Evolutionary conservation across 64 coral and sea anemone genomes (phyloP).

Genomic region (Stichodactyla mertensii): DNA sequence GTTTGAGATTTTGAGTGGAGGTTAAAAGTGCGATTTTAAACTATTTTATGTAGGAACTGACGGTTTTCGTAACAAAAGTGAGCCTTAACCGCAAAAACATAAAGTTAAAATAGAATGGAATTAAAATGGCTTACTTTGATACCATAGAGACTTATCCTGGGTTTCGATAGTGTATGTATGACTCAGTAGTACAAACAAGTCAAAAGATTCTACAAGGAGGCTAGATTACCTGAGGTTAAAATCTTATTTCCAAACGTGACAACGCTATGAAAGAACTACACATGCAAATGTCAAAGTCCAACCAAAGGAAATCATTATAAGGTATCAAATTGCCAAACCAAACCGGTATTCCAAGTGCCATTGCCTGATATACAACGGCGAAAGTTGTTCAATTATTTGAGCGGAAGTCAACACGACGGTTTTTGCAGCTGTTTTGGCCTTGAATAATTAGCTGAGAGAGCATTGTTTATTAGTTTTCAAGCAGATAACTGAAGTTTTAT

Average conservation of each 20-base stretch:
- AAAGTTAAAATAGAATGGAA: not conserved
- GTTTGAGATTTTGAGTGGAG: no score
- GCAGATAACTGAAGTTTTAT: not conserved
- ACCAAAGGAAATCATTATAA: not conserved
- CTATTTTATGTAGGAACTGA: not conserved
- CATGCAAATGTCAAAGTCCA: slow-evolving; percentile 2
- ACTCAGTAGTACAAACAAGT: not conserved
- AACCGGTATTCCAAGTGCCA: not conserved
- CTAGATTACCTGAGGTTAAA: not conserved
- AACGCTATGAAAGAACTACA: not conserved
- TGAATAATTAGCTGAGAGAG: no score
- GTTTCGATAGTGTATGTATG: not conserved
- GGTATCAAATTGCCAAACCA: not conserved
- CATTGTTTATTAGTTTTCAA: not conserved
- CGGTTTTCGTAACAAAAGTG: not conserved
- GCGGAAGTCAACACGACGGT: no score
- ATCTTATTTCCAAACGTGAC: not conserved
- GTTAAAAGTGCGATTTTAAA: no score
- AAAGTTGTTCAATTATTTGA: no score
- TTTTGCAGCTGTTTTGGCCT: no score
- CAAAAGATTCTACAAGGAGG: no score
- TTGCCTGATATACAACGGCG: not conserved
- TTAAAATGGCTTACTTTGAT: not conserved
- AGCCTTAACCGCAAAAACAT: not conserved
- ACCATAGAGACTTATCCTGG: not conserved